These are phyloP conservation scores for Prosapia bicincta DNA, from an alignment of 2,888 invertebrate genomes.

Conservation along the genomic window DNA sequence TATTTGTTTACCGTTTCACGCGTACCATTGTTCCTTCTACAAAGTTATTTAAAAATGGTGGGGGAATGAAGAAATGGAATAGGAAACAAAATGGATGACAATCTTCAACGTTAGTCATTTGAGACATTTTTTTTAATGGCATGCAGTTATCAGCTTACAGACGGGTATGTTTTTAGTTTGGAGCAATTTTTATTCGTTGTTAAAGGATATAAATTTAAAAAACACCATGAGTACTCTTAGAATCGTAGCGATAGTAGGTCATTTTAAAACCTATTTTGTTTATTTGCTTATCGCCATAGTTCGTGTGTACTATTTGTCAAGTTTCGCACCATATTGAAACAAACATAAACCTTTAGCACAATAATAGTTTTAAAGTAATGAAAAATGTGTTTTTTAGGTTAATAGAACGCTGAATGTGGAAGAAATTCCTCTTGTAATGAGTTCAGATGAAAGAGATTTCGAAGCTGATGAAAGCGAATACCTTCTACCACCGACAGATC, in stretches of 20 bases:
- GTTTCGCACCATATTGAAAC: not conserved
- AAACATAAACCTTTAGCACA: not conserved
- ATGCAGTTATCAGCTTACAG: conserved; percentile 21
- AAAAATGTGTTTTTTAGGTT: conserved; percentile 13
- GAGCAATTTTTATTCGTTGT: not conserved
- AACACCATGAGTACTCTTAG: not conserved
- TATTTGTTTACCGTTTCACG: too few species aligned
- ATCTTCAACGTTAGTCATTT: conserved; percentile 2
- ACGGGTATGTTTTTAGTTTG: conserved; percentile 1
- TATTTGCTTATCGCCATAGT: not conserved
- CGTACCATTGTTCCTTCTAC: too few species aligned
- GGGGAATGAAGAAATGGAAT: not conserved
- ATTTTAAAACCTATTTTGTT: not conserved
- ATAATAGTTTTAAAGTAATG: not conserved
- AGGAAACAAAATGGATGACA: not conserved
- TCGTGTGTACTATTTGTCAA: not conserved
- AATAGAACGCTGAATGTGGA: conserved; percentile 37
- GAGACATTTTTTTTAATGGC: conserved; percentile 15
- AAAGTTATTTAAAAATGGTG: not conserved
- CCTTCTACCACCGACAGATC: conserved; percentile 43
- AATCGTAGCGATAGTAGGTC: not conserved
- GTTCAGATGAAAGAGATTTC: conserved; percentile 44
- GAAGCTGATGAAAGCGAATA: conserved; percentile 50
- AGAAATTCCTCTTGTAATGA: conserved; percentile 45
- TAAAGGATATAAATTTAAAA: not conserved